A percentile compares a stretch with the other conserved stretches of the same genome.
phyloP scores from a whole-genome alignment of 2,113 vertebrate species.

The Prunella fulvescens region DNA sequence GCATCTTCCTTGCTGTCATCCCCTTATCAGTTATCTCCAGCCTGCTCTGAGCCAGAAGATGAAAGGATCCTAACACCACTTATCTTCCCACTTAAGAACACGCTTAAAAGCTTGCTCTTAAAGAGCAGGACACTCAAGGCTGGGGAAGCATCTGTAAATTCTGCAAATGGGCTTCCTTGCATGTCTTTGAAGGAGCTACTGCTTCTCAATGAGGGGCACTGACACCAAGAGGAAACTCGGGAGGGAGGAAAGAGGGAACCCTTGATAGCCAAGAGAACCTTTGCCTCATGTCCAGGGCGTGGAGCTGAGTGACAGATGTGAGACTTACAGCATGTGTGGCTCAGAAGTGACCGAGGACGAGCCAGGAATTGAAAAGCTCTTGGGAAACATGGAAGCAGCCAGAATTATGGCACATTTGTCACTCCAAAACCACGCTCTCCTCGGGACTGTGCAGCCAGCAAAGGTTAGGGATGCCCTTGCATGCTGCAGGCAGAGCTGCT shows the following conservation, averaged over 20 bases:
- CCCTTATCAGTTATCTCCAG: constrained; percentile 42
- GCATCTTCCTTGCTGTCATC: constrained; percentile 21
- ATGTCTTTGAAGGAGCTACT: constrained; percentile 6
- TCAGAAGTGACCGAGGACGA: neutral
- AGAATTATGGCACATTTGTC: neutral
- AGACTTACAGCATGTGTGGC: neutral
- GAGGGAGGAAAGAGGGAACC: neutral
- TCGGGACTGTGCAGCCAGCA: neutral
- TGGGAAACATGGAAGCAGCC: neutral
- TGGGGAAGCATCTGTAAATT: constrained; percentile 29
- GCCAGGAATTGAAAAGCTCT: constrained; percentile 1
- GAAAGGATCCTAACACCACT: constrained; percentile 40
- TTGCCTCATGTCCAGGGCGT: neutral
- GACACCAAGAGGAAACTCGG: neutral
- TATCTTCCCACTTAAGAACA: constrained; percentile 51
- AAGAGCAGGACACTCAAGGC: neutral
- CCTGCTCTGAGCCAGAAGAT: constrained; percentile 33
- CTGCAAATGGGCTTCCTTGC: neutral
- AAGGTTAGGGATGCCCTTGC: neutral
- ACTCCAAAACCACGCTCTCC: neutral
- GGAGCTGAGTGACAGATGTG: constrained; percentile 1
- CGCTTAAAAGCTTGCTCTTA: constrained; percentile 20
- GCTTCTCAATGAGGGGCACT: neutral
- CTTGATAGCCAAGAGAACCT: neutral
- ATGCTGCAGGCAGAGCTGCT: neutral